Base-by-base conservation (phyloP, 1,140 invertebrate species). In the Pseudomyrmex dendroicus region DNA sequence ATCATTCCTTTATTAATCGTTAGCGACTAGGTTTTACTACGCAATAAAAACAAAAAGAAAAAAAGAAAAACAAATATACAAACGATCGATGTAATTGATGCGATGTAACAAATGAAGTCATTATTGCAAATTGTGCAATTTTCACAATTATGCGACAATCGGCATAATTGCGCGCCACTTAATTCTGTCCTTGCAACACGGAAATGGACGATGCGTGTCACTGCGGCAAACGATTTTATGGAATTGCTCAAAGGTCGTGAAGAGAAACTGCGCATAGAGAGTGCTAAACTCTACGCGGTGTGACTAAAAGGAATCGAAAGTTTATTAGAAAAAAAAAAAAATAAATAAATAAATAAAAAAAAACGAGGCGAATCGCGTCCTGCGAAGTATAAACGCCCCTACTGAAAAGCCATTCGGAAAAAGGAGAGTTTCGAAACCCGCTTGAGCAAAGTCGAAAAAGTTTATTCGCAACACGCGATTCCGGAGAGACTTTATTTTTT, bases 391-490 rank as follows among this genome's bases (percentile, higher is more conserved):
- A 77, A 56, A 17, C 50, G 52, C 12, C 35, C 20, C 9, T 5
- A 25, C 35, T 46, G 50, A 35, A 68, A 68, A 67, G 35, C 44
- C 22, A 25, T 50, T 59, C 20, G 52, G 0, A 17, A 59, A 20
- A 17, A 70, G 56, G 57, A 77, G 54, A 77, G 63, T 72, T 80
- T 59, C 44, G 35, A 2, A 68, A 25, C 9, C 20, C 10, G 35
- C 9, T 57, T 20, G 50, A 77, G 35, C 63, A 20, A 22, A 35
- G 74, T 77, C 15, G 20, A 67, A 77, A 57, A 70, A 80, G 44
- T 70, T 80, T 72, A 80, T 61, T 72, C 20, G 22, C 44, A 25
- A 61, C 76, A 80, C 76, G 76, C 76, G 54, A 80, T 17, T 70
- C 8, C 15, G 35, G 5, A 2, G 44, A 15, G 66, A 80, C 54